phyloP scores from a whole-genome alignment of 2,113 vertebrate species.

The Tetrax tetrax region DNA sequence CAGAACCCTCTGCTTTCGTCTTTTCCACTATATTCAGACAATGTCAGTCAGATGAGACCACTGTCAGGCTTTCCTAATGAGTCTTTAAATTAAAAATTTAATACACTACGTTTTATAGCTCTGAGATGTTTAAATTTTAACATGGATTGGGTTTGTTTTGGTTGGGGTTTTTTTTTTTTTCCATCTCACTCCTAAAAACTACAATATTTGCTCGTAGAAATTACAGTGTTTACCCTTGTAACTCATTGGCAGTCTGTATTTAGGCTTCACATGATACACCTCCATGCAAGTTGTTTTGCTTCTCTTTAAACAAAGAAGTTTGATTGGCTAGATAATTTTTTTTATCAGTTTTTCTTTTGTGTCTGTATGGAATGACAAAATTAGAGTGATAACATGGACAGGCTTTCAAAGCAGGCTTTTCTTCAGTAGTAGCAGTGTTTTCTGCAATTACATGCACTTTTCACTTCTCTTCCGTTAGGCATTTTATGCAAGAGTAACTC shows the following conservation, averaged over 20 bases:
- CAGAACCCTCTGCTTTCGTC: neutral
- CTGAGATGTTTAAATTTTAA: conserved; percentile 61
- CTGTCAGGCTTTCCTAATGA: conserved; percentile 26
- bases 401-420: neutral
- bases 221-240: conserved; percentile 17
- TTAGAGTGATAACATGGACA: neutral
- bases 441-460: neutral
- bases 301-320: neutral
- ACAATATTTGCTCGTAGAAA: conserved; percentile 38
- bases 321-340: neutral
- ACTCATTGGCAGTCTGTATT: neutral
- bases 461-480: neutral
- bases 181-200: neutral
- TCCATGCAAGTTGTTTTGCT: neutral
- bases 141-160: neutral
- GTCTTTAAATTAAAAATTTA: conserved; percentile 61
- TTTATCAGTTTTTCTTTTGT: neutral
- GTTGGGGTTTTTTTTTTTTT: neutral
- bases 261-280: neutral
- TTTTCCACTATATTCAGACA: neutral
- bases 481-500: neutral
- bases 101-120: neutral
- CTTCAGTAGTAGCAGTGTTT: neutral
- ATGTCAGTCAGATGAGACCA: neutral
- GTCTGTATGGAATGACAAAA: neutral